Evolutionary conservation across 1,140 invertebrate species (phyloP), one percentile per base, ranked within the genome.

Genomic region (Steinernema khuongi): DNA sequence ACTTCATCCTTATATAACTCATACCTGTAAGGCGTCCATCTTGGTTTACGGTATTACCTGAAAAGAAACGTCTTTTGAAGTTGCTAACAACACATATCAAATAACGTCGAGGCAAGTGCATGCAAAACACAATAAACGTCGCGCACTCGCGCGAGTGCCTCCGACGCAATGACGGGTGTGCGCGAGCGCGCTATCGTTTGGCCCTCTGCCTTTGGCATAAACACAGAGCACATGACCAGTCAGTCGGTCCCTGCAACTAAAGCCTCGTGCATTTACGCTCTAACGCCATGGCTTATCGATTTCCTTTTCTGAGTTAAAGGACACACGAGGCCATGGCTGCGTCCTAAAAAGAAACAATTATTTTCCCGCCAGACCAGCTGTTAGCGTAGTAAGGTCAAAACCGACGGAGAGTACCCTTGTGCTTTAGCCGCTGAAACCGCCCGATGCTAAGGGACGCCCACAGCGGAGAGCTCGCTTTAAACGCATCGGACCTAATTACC

Each of bases 231-330:
- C 50, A 60, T 60, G 50, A 14, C 26, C 26, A 60, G 50, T 60
- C 50, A 60, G 50, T 60, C 50, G 50, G 50, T 22, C 50, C 26
- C 50, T 60, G 50, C 50, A 60, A 60, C 50, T 60, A 60, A 60
- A 60, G 50, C 50, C 7, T 14, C 50, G 50, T 60, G 22, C 50
- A 60, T 60, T 60, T 60, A 60, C 50, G 7, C 50, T 60, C 7
- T 22, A 26, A 4, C 11, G 50, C 50, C 22, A 17, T 60, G 11
- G 50, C 50, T 60, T 60, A 60, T 60, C 50, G 50, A 60, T 60
- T 60, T 60, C 50, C 50, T 60, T 60, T 60, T 60, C 19, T 60
- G 50, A 60, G 50, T 60, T 60, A 60, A 22, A 60, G 19, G 50
- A 60, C 50, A 22, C 50, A 22, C 50, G 14, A 22, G 50, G 50